These are phyloP conservation scores for Galerucella nymphaeae DNA, from an alignment of 2,888 invertebrate species.

Conservation along the genomic window DNA sequence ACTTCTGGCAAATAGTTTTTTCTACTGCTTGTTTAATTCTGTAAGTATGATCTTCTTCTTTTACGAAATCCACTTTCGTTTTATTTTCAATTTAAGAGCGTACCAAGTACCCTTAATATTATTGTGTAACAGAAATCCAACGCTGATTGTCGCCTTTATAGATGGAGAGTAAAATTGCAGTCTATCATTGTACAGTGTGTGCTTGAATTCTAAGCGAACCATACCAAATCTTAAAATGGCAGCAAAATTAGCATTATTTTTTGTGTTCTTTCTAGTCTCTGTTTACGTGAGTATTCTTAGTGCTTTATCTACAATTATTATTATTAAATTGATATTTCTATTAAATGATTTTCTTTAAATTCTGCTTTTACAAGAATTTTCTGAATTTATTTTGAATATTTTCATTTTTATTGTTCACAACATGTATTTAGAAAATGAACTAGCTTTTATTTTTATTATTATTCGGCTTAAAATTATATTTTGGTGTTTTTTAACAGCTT, in stretches of 20 bases:
- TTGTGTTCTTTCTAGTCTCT: constrained; percentile 43
- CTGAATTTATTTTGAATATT: too few relatives aligned
- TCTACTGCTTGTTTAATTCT: too few relatives aligned
- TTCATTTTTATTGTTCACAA: too few relatives aligned
- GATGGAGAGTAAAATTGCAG: constrained; percentile 18
- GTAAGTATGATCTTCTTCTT: too few relatives aligned
- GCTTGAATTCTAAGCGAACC: constrained; percentile 21
- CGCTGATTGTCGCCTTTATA: constrained; percentile 21
- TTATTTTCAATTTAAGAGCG: not conserved
- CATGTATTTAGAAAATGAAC: too few relatives aligned
- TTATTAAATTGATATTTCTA: too few relatives aligned
- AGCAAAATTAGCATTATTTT: constrained; percentile 47
- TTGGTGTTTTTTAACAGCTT: too few relatives aligned
- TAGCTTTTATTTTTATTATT: too few relatives aligned
- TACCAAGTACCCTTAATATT: constrained; percentile 15
- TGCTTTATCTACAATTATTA: not conserved
- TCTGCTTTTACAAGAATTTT: too few relatives aligned
- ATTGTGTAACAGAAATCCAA: constrained; percentile 23
- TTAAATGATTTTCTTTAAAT: too few relatives aligned
- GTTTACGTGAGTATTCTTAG: constrained; percentile 48
- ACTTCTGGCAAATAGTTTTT: too few relatives aligned
- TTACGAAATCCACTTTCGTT: not conserved
- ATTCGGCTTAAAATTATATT: too few relatives aligned
- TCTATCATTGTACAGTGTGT: constrained; percentile 26
- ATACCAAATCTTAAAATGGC: constrained; percentile 47